Conservation (phyloP, 2,888 invertebrate genomes). For the Fabriciana adippe region DNA sequence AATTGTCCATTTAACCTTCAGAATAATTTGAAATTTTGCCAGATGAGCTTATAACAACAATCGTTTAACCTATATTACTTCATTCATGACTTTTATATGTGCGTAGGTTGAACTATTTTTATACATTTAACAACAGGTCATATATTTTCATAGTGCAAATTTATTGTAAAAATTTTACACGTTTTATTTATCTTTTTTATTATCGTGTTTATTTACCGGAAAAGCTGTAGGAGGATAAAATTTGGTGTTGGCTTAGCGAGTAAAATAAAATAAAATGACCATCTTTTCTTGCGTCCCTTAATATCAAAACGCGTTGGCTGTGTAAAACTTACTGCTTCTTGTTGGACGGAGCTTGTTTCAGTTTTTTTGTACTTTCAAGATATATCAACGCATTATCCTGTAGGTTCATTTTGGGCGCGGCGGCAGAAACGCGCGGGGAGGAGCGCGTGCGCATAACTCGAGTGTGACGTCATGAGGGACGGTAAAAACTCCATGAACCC, state of each 20-base stretch:
- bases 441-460: slow-evolving; percentile 73
- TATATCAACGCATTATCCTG: slow-evolving; percentile 78
- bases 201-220: slow-evolving; percentile 35
- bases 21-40: too few species aligned
- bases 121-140: too few species aligned
- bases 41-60: too few species aligned
- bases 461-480: slow-evolving; percentile 73
- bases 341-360: slow-evolving; percentile 47
- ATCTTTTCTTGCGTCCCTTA: slow-evolving; percentile 54
- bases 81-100: too few species aligned
- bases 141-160: neutral
- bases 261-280: slow-evolving; percentile 50
- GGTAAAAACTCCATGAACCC: slow-evolving; percentile 75
- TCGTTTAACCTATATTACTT: too few species aligned
- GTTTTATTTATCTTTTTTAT: slow-evolving; percentile 7
- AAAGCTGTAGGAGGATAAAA: slow-evolving; percentile 53
- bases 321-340: slow-evolving; percentile 70
- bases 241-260: slow-evolving; percentile 46
- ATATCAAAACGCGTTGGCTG: slow-evolving; percentile 62
- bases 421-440: slow-evolving; percentile 36
- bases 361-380: slow-evolving; percentile 69
- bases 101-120: too few species aligned
- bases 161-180: slow-evolving; percentile 1
- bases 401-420: slow-evolving; percentile 64
- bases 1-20: too few species aligned